Evolutionary conservation across 2,888 invertebrate species (phyloP), one percentile per base, ranked within the genome.

Genomic region (Ochropleura leucogaster): DNA sequence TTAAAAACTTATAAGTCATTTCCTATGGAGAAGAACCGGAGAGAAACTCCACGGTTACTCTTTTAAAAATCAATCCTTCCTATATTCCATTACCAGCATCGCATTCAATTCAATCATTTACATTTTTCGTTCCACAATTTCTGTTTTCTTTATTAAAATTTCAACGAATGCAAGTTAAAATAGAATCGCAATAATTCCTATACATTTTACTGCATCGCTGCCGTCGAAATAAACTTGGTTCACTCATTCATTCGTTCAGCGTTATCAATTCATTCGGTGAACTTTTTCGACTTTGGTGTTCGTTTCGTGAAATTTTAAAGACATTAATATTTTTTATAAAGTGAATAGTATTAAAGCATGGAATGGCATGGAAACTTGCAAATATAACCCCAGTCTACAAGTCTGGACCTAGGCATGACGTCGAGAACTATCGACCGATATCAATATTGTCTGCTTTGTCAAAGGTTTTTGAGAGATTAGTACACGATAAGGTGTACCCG

Each of bases 191-290:
- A 72, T 72, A 63, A 77, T 70, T 83, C 67, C 49, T 51, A 78
- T 64, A 66, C 59, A 59, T 74, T 77, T 72, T 72, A 20, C n/a
- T 74, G 71, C 75, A 71, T 55, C 49, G 42, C 60, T 67, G 46
- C 68, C 75, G 65, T 69, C 51, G 55, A 83, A 83, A 80, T 75
- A 85, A 80, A 83, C 75, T 75, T 71, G 55, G 70, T 72, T 79
- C 68, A 65, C 68, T 77, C 77, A 57, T 71, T 71, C 76, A 65
- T 75, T 81, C 71, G 55, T 82, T 82, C 64, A 69, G 66, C 70
- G 71, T 84, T 85, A 83, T 83, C 85, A 77, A 77, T 80, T 77
- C 63, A 81, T 83, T 81, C 60, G 49, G 20, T 69, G 84, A 84
- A 77, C 77, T 72, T 79, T 79, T 42, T 51, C 44, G 40, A 68